Conservation (phyloP, 2,113 vertebrate genomes). For the Corythaeola cristata region DNA sequence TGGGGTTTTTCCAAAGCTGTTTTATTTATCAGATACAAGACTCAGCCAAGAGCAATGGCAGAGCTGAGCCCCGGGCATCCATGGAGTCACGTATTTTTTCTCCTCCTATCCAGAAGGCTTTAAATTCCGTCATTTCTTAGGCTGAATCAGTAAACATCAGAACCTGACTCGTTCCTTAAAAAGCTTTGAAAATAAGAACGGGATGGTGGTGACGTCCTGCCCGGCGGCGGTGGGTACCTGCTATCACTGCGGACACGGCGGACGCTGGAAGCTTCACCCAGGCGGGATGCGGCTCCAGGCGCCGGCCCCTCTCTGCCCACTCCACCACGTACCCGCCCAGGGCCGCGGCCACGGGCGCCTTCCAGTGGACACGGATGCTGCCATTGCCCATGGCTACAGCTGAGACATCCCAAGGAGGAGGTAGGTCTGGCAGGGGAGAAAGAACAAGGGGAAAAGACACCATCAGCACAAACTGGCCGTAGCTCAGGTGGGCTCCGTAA, state of each 20-base stretch:
- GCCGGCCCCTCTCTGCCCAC: neutral
- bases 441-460: neutral
- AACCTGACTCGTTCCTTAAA: accelerated
- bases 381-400: neutral
- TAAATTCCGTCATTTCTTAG: neutral
- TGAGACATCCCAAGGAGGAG: constrained; percentile 53
- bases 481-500: accelerated
- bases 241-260: neutral
- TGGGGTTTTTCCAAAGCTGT: neutral
- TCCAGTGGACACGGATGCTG: constrained; percentile 68
- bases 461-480: accelerated
- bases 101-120: neutral
- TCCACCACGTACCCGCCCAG: constrained; percentile 65
- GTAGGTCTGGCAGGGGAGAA: constrained; percentile 18
- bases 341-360: neutral
- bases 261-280: constrained; percentile 60
- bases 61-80: neutral
- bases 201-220: accelerated
- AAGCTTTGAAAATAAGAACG: accelerated
- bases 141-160: neutral
- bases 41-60: neutral
- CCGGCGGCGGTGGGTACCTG: constrained; percentile 33
- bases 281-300: accelerated
- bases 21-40: neutral
- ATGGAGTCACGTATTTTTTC: neutral